phyloP scores from a whole-genome alignment of 2,113 vertebrate genomes.

The Scophthalmus maximus region DNA sequence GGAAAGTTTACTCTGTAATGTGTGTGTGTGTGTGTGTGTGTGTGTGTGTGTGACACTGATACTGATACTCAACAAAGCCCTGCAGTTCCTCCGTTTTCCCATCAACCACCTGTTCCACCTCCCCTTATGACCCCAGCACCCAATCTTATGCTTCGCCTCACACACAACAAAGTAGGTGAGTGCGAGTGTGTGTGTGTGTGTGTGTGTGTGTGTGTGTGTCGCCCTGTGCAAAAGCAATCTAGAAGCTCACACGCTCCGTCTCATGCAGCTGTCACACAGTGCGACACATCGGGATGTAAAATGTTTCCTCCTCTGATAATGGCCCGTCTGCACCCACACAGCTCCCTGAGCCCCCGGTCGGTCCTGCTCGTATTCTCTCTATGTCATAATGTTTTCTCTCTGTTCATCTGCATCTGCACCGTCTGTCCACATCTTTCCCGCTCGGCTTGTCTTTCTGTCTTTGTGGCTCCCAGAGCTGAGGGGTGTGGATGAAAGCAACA shows the following conservation, averaged over 20 bases:
- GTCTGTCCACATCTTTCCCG: neutral
- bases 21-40: constrained; percentile 10
- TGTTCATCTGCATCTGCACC: neutral
- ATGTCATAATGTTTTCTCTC: neutral
- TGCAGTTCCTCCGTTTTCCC: constrained; percentile 45
- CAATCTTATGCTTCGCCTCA: constrained; percentile 63
- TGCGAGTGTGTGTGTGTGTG: neutral
- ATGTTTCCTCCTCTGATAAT: constrained; percentile 32
- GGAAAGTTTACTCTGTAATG: constrained; percentile 7
- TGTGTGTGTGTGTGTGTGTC: constrained; percentile 8
- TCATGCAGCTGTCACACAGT: constrained; percentile 48
- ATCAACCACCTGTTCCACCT: constrained; percentile 67
- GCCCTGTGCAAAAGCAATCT: constrained; percentile 35
- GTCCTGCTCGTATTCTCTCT: neutral
- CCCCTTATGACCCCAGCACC: constrained; percentile 28
- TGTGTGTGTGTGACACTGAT: constrained; percentile 5
- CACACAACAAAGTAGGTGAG: neutral
- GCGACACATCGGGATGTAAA: constrained; percentile 33
- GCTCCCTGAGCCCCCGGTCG: neutral
- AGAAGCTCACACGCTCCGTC: constrained; percentile 3
- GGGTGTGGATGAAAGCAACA: no score
- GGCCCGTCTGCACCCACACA: neutral
- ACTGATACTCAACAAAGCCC: neutral
- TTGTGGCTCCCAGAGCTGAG: no score
- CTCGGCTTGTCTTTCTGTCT: neutral